phyloP scores from a whole-genome alignment of 2,888 invertebrate species.

The Strigamia crassipes region DNA sequence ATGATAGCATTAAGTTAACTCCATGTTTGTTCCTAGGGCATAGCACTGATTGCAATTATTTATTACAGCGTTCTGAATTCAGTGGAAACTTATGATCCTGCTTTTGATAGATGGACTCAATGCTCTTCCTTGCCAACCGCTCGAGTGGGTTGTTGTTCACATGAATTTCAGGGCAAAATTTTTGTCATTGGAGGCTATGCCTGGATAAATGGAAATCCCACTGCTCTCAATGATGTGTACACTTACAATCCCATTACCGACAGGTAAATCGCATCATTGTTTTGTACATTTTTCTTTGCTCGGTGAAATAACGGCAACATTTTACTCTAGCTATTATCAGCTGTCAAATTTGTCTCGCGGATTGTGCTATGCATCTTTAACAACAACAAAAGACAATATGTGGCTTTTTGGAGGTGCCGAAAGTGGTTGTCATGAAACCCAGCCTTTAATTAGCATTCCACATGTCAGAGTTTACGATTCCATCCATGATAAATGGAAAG shows the following conservation, averaged over 20 bases:
- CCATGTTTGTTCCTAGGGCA: too few species aligned
- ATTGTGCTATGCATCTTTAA: background rate
- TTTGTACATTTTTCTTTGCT: too few species aligned
- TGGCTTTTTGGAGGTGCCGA: too few species aligned
- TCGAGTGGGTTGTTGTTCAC: background rate
- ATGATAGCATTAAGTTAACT: too few species aligned
- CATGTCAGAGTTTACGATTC: too few species aligned
- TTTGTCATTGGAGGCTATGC: background rate
- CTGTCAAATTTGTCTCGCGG: background rate
- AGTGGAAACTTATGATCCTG: background rate
- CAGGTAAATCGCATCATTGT: background rate
- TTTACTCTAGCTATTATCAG: background rate
- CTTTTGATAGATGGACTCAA: background rate
- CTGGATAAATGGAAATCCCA: background rate
- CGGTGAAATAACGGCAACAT: too few species aligned
- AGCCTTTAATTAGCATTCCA: too few species aligned
- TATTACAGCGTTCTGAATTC: background rate
- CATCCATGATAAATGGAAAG: too few species aligned
- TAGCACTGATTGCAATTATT: too few species aligned
- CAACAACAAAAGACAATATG: too few species aligned
- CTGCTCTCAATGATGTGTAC: background rate
- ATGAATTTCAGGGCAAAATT: background rate
- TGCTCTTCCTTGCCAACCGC: background rate
- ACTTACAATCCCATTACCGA: background rate
- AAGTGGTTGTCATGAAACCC: too few species aligned